Evolutionary conservation across 2,888 invertebrate species (phyloP), one percentile per base, ranked within the genome.

Genomic region (Parelbella ahira): DNA sequence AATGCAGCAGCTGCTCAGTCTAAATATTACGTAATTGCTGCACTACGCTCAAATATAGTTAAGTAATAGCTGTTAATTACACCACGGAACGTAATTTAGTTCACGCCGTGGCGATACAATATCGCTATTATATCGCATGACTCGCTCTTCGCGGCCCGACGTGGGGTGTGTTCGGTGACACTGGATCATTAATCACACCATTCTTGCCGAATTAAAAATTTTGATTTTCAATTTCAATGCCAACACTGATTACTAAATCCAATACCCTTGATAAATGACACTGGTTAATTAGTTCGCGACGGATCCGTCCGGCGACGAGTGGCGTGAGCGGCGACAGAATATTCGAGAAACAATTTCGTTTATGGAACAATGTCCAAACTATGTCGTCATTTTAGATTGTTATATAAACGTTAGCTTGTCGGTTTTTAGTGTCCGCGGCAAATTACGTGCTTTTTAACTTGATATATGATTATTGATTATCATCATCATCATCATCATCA

Each of bases 41-140:
- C n/a, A 11, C 18, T 25, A 19, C 12, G 12, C 19, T 7, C 37
- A 23, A 27, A 27, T 37, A 37, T 12, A 56, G 44, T 53, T 64
- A 63, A 23, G 54, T 63, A 71, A 72, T 66, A 67, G 57, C 59
- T 55, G 71, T 74, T 81, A 77, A 82, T 81, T 80, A 78, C 61
- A 47, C 47, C 51, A 53, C 57, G 58, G 60, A 68, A 70, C 70
- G 76, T 78, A 81, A 82, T 80, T 82, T 75, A 80, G 71, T 78
- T 71, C 64, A 68, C 68, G 67, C 69, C 64, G 58, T 54, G 65
- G 65, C 67, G 68, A 69, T 76, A 76, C 71, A 75, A 75, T 77
- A 76, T 80, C 73, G 76, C 80, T 76, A 79, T 83, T 84, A 83
- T 81, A 73, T 74, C 59, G 68, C 70, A 70, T 83, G 83, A 84